Conservation (phyloP, 2,113 vertebrate species). For the Limanda limanda region DNA sequence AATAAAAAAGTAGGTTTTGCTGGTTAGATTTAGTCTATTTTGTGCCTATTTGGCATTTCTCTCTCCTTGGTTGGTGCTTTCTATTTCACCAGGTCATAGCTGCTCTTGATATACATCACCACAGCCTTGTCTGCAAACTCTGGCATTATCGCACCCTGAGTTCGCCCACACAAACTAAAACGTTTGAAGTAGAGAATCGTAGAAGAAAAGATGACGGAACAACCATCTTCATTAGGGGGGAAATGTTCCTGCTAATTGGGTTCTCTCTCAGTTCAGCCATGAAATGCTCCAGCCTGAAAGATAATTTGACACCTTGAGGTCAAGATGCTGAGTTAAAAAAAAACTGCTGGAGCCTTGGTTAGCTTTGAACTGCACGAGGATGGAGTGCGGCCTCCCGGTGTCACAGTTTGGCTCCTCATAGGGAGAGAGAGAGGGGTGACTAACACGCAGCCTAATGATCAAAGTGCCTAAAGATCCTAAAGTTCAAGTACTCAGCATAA, state of each 20-base stretch:
- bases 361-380: neutral
- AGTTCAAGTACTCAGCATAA: neutral
- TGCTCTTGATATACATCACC: slow-evolving; percentile 4
- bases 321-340: slow-evolving; percentile 13
- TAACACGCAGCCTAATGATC: neutral
- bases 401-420: slow-evolving; percentile 20
- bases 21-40: neutral
- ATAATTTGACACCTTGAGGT: slow-evolving; percentile 52
- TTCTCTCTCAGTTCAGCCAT: slow-evolving; percentile 51
- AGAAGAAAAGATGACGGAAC: neutral
- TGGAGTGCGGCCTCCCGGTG: neutral
- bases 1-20: too few species aligned
- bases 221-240: slow-evolving; percentile 2
- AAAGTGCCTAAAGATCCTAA: neutral
- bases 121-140: slow-evolving; percentile 8
- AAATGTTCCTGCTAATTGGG: slow-evolving; percentile 26
- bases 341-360: neutral
- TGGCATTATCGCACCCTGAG: neutral
- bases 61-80: neutral
- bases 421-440: neutral
- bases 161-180: neutral
- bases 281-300: slow-evolving; percentile 25
- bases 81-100: neutral
- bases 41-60: neutral
- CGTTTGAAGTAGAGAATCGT: neutral